These are phyloP conservation scores for Acleris holmiana DNA, from an alignment of 2,888 invertebrate genomes.

Conservation along the genomic window DNA sequence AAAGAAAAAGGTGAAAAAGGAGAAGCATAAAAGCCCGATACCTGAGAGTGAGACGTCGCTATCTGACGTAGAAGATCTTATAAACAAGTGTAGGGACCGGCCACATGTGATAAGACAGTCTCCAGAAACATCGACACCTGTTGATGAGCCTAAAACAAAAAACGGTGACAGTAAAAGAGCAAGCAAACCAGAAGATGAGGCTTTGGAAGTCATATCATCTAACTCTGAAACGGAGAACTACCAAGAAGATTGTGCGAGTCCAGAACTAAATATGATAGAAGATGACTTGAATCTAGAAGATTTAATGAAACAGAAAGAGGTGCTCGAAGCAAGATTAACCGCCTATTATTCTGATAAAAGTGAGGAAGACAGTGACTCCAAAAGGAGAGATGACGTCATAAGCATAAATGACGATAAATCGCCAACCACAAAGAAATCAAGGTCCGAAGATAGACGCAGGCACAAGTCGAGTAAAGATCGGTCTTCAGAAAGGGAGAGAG, in stretches of 20 bases:
- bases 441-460: constrained; percentile 58
- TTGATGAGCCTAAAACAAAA: constrained; percentile 49
- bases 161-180: constrained; percentile 56
- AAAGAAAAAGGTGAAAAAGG: constrained; percentile 82
- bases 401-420: constrained; percentile 70
- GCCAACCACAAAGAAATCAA: constrained; percentile 70
- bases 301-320: constrained; percentile 94
- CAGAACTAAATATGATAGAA: constrained; percentile 90
- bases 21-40: constrained; percentile 77
- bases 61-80: constrained; percentile 70
- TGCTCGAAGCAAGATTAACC: constrained; percentile 90
- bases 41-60: constrained; percentile 72
- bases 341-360: constrained; percentile 89
- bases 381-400: constrained; percentile 73
- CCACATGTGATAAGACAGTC: constrained; percentile 50
- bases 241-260: constrained; percentile 87
- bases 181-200: constrained; percentile 49
- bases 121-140: constrained; percentile 43
- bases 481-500: constrained; percentile 55
- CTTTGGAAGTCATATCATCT: constrained; percentile 87
- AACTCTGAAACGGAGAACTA: constrained; percentile 86
- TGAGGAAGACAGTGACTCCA: constrained; percentile 77
- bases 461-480: constrained; percentile 66
- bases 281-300: constrained; percentile 95
- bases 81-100: constrained; percentile 66